Conservation (phyloP, 30 jellyfish, hydroid and myxozoan genomes). For the Aurelia sp. region DNA sequence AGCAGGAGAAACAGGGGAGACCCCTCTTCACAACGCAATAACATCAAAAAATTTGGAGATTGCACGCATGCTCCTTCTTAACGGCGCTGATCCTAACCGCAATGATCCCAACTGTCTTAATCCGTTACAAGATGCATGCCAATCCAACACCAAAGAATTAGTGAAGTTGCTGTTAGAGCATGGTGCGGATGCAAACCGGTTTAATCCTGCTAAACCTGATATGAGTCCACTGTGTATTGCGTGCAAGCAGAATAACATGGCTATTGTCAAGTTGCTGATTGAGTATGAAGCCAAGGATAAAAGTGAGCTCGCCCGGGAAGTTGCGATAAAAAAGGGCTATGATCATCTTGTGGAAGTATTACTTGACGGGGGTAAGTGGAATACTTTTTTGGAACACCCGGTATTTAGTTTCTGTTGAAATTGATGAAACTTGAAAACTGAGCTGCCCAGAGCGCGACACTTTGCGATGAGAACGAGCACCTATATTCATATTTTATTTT, state of each 20-base stretch:
- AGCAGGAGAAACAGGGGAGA: slow-evolving; percentile 30
- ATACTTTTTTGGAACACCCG: no score
- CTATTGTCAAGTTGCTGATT: slow-evolving; percentile 63
- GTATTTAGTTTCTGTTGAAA: no score
- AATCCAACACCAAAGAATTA: slow-evolving; percentile 16
- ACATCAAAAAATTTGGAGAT: slow-evolving; percentile 20
- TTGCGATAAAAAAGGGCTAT: slow-evolving; percentile 41
- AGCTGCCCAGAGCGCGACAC: no score
- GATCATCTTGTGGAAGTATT: slow-evolving; percentile 59
- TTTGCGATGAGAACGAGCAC: no score
- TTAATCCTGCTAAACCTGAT: slow-evolving; percentile 22
- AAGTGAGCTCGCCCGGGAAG: slow-evolving; percentile 48
- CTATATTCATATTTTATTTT: no score
- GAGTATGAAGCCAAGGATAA: slow-evolving; percentile 75
- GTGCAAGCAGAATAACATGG: slow-evolving; percentile 17
- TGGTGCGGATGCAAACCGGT: slow-evolving; percentile 64
- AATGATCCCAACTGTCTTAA: slow-evolving; percentile 35
- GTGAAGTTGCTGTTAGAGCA: slow-evolving; percentile 54
- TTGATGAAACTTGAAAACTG: no score
- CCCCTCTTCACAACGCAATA: slow-evolving; percentile 38
- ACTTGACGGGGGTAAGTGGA: slow-evolving; percentile 55
- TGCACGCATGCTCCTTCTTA: slow-evolving; percentile 51
- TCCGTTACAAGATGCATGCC: slow-evolving; percentile 78
- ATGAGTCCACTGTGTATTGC: slow-evolving; percentile 72
- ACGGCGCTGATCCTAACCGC: slow-evolving; percentile 72